Base-by-base conservation (phyloP, 2,113 vertebrate species). In the Eurystomus gularis region DNA sequence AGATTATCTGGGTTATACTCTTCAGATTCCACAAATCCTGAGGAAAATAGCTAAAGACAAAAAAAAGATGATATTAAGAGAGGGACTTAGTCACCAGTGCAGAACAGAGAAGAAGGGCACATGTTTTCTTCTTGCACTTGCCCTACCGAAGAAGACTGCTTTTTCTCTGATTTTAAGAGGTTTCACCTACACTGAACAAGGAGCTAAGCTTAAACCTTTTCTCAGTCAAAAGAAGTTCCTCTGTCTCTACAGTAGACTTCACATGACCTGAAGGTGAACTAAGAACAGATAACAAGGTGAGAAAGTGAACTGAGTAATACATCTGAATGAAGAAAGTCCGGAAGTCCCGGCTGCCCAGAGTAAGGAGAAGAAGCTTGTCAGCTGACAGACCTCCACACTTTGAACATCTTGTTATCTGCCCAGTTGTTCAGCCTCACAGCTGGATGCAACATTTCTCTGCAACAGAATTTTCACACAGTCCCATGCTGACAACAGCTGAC, bases 1-100 rank as follows among this genome's bases (percentile, higher is more conserved):
- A 48, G 16, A 46, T 96, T 97, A 20, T 26, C 14, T 54, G 93
- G 28, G 29, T 96, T 95, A 29, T 91, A 68, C 39, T 93, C 94
- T 57, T 98, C 97, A 90, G 93, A 97, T 95, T 98, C 98, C 84
- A 98, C 97, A 92, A 98, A 97, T 86, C 93, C 98, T 20, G 98
- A 98, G 86, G 98, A 98, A 96, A 97, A 98, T n/a, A 98, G 94
- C 98, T 98, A 54, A 24, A 96, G 46, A 92, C 57, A 80, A 75
- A 83, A 75, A 83, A 88, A 52, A 86, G 64, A 82, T 1, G 1
- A 19, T 20, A 66, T 25, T 49, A 90, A 37, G 17, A 68, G 17
- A 79, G 29, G 6, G 33, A 82, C 29, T 69, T 12, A 10, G 35
- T 71, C 48, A 84, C 13, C 42, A 49, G 26, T 13, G 9, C 9